Evolutionary conservation across 2,113 vertebrate genomes (phyloP), one percentile per base, ranked within the genome.

Genomic region (Raja brachyura): DNA sequence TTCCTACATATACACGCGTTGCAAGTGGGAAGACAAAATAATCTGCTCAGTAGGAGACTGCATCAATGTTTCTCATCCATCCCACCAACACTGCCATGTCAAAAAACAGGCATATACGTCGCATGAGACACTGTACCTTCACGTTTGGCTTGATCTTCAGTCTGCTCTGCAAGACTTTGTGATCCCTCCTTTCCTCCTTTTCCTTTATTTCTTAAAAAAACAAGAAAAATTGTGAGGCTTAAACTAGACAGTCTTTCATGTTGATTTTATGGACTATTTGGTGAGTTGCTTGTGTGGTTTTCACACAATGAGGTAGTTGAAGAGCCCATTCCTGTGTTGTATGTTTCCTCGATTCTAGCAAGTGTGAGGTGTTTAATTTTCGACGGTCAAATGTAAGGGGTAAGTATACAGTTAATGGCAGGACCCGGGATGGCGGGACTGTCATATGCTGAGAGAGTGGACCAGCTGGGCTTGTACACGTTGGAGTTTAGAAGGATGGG

Each of bases 81-180:
- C 59, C 59, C 28, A 63, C 28, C 59, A 63, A 16, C 28, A 9
- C 16, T 16, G 14, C 48, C 48, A 25, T 59, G 54, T 83, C 7
- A 33, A 28, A 25, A 59, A 61, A 22, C 22, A 63, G 56, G 31
- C 13, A 0, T 8, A 5, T 88, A 59, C 14, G 11, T 10, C 73
- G 18, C 90, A 73, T 39, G 25, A 14, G 4, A 88, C 83, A 88
- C 83, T 95, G 97, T 95, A 98, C 98, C 97, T 93, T 98, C 97
- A 18, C 97, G 95, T 93, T 98, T 98, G 76, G 96, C 93, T 63
- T 93, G 95, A 28, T 97, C 97, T 81, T 98, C 97, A 0, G 95
- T 96, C 94, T 97, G 97, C 83, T 98, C 98, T 2, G 96, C 2
- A 9, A 97, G 98, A 79, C 98, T 95, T 0, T 97, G 96, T 54